A percentile compares a stretch with the other conserved stretches of the same genome.
Evolutionary conservation across 1,140 invertebrate genomes (phyloP).

Genomic region (Drosophila paulistorum): DNA sequence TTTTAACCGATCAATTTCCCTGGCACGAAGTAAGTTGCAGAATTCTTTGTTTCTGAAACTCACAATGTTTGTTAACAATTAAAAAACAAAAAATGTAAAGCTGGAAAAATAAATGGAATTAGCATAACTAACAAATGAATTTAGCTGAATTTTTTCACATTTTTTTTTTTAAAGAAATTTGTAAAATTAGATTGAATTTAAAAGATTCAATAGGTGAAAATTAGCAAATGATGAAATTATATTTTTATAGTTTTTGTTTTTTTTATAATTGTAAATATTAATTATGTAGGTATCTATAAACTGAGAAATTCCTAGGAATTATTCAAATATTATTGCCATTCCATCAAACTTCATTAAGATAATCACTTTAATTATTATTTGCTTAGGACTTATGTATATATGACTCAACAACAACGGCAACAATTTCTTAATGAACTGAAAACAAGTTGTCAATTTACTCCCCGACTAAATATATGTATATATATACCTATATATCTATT

Average conservation of each 20-base stretch:
- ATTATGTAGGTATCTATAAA: too few species aligned
- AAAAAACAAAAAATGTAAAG: neutral
- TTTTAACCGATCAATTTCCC: neutral
- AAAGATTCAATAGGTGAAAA: too few species aligned
- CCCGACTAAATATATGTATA: neutral
- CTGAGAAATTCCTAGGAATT: neutral
- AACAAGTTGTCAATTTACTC: slow-evolving; percentile 6
- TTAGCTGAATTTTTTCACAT: too few species aligned
- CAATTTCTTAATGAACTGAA: neutral
- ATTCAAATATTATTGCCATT: neutral
- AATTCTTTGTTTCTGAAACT: neutral
- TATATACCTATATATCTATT: neutral
- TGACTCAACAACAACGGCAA: neutral
- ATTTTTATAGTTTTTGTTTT: too few species aligned
- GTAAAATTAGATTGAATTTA: too few species aligned
- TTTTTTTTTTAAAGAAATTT: too few species aligned
- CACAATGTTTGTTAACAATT: neutral
- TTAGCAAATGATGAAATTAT: too few species aligned
- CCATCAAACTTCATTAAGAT: neutral
- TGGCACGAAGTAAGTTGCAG: neutral
- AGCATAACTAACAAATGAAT: neutral
- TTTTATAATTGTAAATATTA: too few species aligned
- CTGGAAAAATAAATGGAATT: neutral
- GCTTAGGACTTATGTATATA: neutral
- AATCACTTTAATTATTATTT: neutral